phyloP scores from a whole-genome alignment of 37 sponge, comb jelly and placozoan genomes.

The Agelas oroides region DNA sequence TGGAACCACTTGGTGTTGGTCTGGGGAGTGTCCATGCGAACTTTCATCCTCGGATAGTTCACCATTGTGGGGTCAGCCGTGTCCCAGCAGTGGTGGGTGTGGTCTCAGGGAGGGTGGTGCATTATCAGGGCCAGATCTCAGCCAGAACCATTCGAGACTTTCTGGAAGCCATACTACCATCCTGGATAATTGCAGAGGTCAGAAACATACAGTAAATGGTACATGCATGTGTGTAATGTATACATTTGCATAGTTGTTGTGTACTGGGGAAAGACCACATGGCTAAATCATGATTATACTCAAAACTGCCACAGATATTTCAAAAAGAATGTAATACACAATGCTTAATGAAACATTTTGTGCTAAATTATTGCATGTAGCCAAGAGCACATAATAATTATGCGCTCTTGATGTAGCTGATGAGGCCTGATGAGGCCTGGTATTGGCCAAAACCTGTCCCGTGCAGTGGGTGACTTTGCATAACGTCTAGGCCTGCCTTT shows the following conservation, averaged over 20 bases:
- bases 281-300: too few species aligned
- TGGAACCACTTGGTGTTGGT: constrained; percentile 28
- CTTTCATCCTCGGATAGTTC: constrained; percentile 11
- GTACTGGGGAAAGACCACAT: too few species aligned
- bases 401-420: too few species aligned
- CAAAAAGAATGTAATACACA: too few species aligned
- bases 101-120: constrained; percentile 37
- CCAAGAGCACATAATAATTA: too few species aligned
- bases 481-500: too few species aligned
- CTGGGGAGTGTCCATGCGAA: constrained; percentile 56
- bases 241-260: background rate
- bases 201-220: background rate
- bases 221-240: background rate
- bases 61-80: constrained; percentile 47
- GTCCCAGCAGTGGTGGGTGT: constrained; percentile 71
- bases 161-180: constrained; percentile 19
- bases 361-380: too few species aligned
- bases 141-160: constrained; percentile 18
- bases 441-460: too few species aligned
- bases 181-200: constrained; percentile 11
- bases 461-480: too few species aligned
- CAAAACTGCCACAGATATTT: too few species aligned
- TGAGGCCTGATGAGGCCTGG: too few species aligned
- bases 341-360: too few species aligned
- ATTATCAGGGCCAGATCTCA: constrained; percentile 19